phyloP scores from a whole-genome alignment of 1,140 invertebrate genomes.

The Macrosteles quadrilineatus region DNA sequence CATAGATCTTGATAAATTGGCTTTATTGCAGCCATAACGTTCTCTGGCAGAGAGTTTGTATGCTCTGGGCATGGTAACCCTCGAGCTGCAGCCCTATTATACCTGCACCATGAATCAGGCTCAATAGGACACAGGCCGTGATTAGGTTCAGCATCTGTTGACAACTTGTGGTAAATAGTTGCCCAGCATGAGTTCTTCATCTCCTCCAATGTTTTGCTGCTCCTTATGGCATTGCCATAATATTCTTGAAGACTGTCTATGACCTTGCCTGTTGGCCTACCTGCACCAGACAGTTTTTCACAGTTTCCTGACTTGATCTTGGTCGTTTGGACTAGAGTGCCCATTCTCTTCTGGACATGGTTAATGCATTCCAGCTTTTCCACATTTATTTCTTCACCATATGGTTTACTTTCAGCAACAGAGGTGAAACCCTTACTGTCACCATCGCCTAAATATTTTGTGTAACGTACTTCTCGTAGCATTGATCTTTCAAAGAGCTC shows the following conservation, averaged over 20 bases:
- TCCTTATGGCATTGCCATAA: neutral
- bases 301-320: too few relatives aligned
- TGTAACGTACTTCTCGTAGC: neutral
- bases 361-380: constrained; percentile 2
- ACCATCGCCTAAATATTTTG: too few relatives aligned
- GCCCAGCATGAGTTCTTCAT: neutral
- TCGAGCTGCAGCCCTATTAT: neutral
- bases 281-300: neutral
- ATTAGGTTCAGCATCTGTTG: neutral
- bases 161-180: constrained; percentile 1
- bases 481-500: neutral
- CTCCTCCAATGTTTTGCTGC: neutral
- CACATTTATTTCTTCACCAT: neutral
- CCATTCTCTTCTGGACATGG: neutral
- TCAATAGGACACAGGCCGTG: neutral
- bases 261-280: neutral
- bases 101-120: constrained; percentile 7
- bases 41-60: neutral
- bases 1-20: constrained; percentile 1
- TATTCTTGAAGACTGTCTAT: neutral
- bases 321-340: too few relatives aligned
- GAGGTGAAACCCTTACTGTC: neutral
- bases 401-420: neutral
- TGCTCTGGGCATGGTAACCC: neutral
- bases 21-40: constrained; percentile 1